phyloP scores from a whole-genome alignment of 2,797 vertebrate genomes.

The Bradypus variegatus region DNA sequence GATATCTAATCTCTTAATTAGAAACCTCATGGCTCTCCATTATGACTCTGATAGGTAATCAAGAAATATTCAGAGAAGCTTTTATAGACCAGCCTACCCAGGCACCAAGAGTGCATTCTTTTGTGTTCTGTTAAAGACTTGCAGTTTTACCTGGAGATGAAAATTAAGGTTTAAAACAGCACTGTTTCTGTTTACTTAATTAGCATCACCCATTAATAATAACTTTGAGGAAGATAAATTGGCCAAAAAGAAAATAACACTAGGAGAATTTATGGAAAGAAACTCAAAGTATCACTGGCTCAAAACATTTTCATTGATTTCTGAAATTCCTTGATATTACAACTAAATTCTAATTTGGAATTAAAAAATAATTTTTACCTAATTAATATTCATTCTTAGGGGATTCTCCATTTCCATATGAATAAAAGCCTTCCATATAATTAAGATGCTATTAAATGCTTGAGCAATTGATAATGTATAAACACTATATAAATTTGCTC shows the following conservation, averaged over 20 bases:
- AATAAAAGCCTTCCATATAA: neutral
- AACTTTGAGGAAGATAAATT: conserved; percentile 7
- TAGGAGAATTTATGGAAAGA: conserved; percentile 20
- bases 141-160: conserved; percentile 6
- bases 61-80: conserved; percentile 6
- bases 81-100: conserved; percentile 13
- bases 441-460: neutral
- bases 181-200: conserved; percentile 28
- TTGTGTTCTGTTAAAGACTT: conserved; percentile 3
- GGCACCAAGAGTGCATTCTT: neutral
- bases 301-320: neutral
- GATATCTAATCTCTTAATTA: conserved; percentile 22
- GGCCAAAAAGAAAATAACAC: neutral
- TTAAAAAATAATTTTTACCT: conserved; percentile 36
- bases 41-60: neutral
- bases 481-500: neutral
- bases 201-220: neutral
- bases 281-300: conserved; percentile 12
- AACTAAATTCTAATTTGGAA: conserved; percentile 26
- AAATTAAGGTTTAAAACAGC: conserved; percentile 13
- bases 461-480: conserved; percentile 43
- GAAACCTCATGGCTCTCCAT: neutral
- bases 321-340: neutral
- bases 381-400: conserved; percentile 26
- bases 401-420: neutral